Evolutionary conservation across 2,888 invertebrate species (phyloP), one percentile per base, ranked within the genome.

Genomic region (Cryptus armator): DNA sequence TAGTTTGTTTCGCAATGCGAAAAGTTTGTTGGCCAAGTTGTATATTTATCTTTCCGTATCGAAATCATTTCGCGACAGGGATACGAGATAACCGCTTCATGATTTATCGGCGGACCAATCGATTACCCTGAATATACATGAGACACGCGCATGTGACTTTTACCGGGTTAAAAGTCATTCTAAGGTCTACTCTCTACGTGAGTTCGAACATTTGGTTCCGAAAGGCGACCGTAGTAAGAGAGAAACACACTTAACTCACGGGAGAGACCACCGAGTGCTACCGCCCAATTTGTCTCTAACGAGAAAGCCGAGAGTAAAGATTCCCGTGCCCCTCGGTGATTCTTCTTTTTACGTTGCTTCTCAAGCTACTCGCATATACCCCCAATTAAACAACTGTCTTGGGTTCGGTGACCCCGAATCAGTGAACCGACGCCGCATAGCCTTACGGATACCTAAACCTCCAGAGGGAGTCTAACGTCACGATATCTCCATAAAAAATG

Each of bases 281-380:
- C 19, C 46, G 78, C 64, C 78, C 84, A 81, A 82, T 85, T 82
- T 82, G 84, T 71, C 78, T 74, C 70, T 77, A 81, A 84, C 75
- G 66, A 83, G 78, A 78, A 64, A 68, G 44, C 53, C 16, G 32
- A 14, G 53, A 64, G 53, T 53, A 46, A 78, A 43, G 72, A 53
- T n/a, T 10, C 53, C 24, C 59, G 64, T 64, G 53, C 29, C 5
- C 48, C 51, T 64, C 62, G 75, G 48, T 48, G 64, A 46, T 81
- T 79, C 46, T 84, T 81, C 59, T 62, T 71, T 67, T 14, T 56
- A 44, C 56, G 59, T 70, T 19, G 59, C 80, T 68, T 62, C 68
- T 71, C 64, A 37, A 62, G 56, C 59, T 56, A 71, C 78, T 77
- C 68, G 59, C 44, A 29, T 51, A 70, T 59, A 66, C 48, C 48